phyloP scores from a whole-genome alignment of 53 echinoderm and acorn worm genomes.

The Arbacia lixula region DNA sequence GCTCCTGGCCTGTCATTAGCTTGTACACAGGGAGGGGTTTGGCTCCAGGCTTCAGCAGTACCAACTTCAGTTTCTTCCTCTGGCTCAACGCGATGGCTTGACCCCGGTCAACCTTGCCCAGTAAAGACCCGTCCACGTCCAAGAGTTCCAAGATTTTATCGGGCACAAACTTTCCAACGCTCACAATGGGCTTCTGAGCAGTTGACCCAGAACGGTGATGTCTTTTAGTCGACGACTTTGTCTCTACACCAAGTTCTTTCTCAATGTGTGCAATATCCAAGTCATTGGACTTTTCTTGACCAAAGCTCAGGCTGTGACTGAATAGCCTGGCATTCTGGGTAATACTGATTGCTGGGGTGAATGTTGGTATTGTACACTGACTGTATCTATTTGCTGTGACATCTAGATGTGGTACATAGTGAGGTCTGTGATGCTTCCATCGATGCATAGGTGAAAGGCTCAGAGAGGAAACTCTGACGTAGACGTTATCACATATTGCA shows the following conservation, averaged over 20 bases:
- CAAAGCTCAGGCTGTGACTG: not conserved
- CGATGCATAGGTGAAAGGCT: no score
- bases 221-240: slow-evolving; percentile 20
- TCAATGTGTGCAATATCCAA: slow-evolving; percentile 25
- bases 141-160: slow-evolving; percentile 73
- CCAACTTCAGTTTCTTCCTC: slow-evolving; percentile 76
- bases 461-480: no score
- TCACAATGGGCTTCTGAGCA: slow-evolving; percentile 50
- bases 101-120: slow-evolving; percentile 58
- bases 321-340: no score
- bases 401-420: no score
- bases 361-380: no score
- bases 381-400: no score
- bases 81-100: slow-evolving; percentile 75
- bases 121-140: slow-evolving; percentile 65
- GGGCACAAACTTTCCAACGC: slow-evolving; percentile 67
- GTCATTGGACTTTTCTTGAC: not conserved
- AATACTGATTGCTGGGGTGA: no score
- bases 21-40: slow-evolving; percentile 80
- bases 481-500: no score
- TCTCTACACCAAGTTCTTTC: slow-evolving; percentile 42
- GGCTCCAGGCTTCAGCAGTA: slow-evolving; percentile 72
- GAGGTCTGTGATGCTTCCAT: no score
- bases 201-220: slow-evolving; percentile 17
- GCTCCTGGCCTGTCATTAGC: slow-evolving; percentile 83